Percentiles rank a stretch among this genome's conserved stretches.
phyloP scores from a whole-genome alignment of 1,140 invertebrate species.

The Onthophagus taurus region DNA sequence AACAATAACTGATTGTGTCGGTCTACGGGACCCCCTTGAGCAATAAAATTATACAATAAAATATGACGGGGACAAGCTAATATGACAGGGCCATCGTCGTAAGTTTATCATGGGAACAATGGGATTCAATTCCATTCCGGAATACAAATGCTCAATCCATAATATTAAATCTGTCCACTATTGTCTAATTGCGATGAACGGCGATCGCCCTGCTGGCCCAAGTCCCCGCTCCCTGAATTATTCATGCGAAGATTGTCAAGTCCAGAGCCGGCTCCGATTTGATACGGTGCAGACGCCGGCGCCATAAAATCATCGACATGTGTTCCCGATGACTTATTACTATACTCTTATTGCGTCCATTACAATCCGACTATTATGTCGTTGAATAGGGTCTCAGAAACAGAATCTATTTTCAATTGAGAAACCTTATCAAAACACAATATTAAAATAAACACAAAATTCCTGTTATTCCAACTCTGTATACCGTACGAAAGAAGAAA shows the following conservation, averaged over 20 bases:
- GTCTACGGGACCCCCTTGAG: background rate
- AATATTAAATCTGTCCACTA: slow-evolving; percentile 32
- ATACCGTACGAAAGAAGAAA: no score
- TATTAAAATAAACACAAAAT: no score
- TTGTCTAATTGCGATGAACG: slow-evolving; percentile 31
- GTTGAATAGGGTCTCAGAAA: no score
- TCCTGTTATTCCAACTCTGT: no score
- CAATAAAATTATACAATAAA: slow-evolving; percentile 16
- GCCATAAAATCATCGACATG: no score
- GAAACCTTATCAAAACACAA: no score
- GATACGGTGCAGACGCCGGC: no score
- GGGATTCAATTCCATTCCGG: slow-evolving; percentile 26
- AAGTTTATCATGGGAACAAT: slow-evolving; percentile 29
- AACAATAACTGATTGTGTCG: background rate
- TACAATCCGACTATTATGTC: no score
- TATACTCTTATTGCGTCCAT: no score
- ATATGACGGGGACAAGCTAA: slow-evolving; percentile 18
- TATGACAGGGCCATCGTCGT: slow-evolving; percentile 23
- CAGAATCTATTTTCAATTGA: no score
- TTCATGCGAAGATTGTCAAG: slow-evolving; percentile 25
- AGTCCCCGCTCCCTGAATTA: slow-evolving; percentile 23
- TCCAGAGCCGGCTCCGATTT: slow-evolving; percentile 20
- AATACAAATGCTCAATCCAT: slow-evolving; percentile 31
- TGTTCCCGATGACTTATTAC: no score
- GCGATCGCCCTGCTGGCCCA: slow-evolving; percentile 22